Evolutionary conservation across 2,113 vertebrate genomes (phyloP), one percentile per base, ranked within the genome.

Genomic region (Peromyscus polionotus): DNA sequence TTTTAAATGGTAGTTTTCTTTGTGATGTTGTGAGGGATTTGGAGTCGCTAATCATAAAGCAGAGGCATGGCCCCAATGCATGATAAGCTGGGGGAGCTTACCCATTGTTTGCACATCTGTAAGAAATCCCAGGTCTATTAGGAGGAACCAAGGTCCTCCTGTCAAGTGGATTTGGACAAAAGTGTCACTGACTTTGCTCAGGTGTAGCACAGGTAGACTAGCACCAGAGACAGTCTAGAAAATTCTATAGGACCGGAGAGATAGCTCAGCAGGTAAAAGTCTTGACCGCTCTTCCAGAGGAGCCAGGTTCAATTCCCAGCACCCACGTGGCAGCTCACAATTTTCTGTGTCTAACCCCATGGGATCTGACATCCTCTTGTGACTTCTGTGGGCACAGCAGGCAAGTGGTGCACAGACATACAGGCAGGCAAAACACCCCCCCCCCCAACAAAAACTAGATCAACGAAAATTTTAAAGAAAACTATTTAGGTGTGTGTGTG

Each of bases 81-180:
- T 5, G 75, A 31, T 45, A 89, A 87, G 39, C 31, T 8, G 26
- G 31, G 57, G 11, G 2, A 9, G 39, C 68, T 28, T 51, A 33
- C 2, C 20, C 42, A 81, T 57, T 5, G n/a, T 51, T 81, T 61
- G 26, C 33, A 20, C 28, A 13, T 85, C 36, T 76, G 3, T 9
- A 88, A 45, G n/a, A 67, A 81, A 86, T 70, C 14, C 48, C 17
- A 80, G 65, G 39, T n/a, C 36, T 67, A 0, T 45, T 65, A 48
- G 2, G 57, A 68, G 67, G 48, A 95, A 54, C 14, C 36, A 67
- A 67, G 26, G 51, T 63, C 39, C 76, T 81, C 88, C 76, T 77
- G 59, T 77, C 36, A 96, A 88, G 36, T 48, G 70, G 7, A 75
- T 94, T 91, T 92, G 63, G 73, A 10, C 31, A 90, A 83, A 63